Conservation (phyloP, 2,797 vertebrate species). For the Passerculus sandwichensis region DNA sequence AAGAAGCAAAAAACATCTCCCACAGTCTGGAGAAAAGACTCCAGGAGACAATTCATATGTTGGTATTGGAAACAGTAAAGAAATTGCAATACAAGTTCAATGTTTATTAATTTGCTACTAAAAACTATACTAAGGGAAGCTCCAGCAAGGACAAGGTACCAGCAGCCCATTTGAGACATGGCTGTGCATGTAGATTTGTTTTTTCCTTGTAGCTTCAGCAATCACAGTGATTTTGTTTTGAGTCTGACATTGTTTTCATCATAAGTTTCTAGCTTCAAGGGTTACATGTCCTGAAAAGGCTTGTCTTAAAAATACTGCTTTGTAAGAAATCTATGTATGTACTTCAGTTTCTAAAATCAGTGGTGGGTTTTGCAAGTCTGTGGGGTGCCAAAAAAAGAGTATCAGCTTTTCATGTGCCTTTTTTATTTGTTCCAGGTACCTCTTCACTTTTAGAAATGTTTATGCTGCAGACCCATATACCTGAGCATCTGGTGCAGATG, state of each 20-base stretch:
- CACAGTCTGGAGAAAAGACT: neutral
- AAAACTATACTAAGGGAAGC: neutral
- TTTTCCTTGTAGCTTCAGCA: neutral
- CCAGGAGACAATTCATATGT: neutral
- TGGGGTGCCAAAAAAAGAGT: neutral
- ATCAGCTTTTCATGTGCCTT: neutral
- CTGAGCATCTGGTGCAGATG: neutral
- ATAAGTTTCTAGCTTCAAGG: neutral
- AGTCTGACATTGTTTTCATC: neutral
- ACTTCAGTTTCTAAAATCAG: neutral
- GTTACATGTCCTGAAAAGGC: neutral
- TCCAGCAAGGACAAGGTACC: neutral
- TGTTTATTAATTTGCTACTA: neutral
- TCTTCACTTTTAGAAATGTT: neutral
- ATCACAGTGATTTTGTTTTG: neutral
- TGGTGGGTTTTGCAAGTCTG: neutral
- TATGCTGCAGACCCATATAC: neutral
- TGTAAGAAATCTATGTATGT: neutral
- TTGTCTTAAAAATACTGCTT: neutral
- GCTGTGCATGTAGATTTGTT: neutral
- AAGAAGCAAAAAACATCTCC: neutral
- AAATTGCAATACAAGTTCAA: neutral
- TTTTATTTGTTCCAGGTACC: neutral
- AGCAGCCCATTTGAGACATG: neutral
- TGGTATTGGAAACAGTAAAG: neutral